Base-by-base conservation (phyloP, 2,888 invertebrate species). In the Caradrina clavipalpis region DNA sequence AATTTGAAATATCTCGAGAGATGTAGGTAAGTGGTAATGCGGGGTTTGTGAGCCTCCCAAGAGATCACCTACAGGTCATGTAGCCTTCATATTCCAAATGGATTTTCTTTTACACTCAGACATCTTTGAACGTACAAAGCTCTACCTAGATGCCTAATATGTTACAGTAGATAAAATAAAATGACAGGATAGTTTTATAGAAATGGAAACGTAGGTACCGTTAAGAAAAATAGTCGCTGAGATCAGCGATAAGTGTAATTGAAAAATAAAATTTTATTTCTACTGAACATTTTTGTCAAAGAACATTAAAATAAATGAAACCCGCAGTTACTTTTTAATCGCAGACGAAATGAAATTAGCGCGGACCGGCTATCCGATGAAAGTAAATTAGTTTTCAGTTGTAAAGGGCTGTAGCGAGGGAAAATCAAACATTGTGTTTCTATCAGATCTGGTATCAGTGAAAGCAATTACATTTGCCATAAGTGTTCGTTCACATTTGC, bases 401-500 rank as follows among this genome's bases (percentile, higher is more conserved):
- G 78, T 66, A 74, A 75, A 68, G 74, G 62, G 68, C 76, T 78
- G 49, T 47, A 78, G 85, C 82, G 83, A 78, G 78, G 84, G 83
- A 88, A 87, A 91, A 92, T 91, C 90, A 89, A 90, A 91, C 92
- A 91, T 87, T 81, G 86, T 87, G 87, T 91, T 92, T 90, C 78
- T 76, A 82, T 83, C 90, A 88, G 86, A 82, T 83, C 89, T 88
- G 85, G 88, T 93, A 93, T 93, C 93, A 92, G 91, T 87, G 90
- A 92, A 93, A 95, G 93, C 95, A 95, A 95, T 95, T 95, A 95
- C 92, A 95, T 91, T 93, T 90, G 88, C 94, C 94, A 91, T 93
- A 94, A 95, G 95, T 93, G 93, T 94, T 93, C 94, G 93, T 93
- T 92, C 94, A 94, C 93, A 95, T 95, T 95, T 92, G 95, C 94